A percentile compares a stretch with the other conserved stretches of the same genome.
Evolutionary conservation across 2,113 vertebrate genomes (phyloP).

Genomic region (Hippocampus abdominalis): DNA sequence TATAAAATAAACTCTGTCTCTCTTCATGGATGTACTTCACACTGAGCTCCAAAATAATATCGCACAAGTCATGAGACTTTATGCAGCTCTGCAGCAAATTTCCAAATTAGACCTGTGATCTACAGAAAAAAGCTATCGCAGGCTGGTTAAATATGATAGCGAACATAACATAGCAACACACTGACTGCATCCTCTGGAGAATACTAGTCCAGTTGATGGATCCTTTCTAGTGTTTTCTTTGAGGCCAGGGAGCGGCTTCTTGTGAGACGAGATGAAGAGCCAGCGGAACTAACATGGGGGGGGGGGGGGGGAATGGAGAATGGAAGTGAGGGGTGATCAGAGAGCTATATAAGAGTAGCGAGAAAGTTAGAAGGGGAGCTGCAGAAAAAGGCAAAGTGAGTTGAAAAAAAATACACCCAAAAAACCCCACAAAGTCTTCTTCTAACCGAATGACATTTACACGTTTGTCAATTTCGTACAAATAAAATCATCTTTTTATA

Average conservation of each 20-base stretch:
- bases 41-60: slow-evolving; percentile 18
- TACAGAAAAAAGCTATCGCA: slow-evolving; percentile 56
- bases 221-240: slow-evolving; percentile 56
- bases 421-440: slow-evolving; percentile 27
- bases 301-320: slow-evolving; percentile 16
- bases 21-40: slow-evolving; percentile 8
- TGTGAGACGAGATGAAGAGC: slow-evolving; percentile 55
- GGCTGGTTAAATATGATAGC: slow-evolving; percentile 57
- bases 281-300: slow-evolving; percentile 33
- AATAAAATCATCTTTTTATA: slow-evolving; percentile 8
- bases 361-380: slow-evolving; percentile 18
- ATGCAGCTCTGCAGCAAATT: slow-evolving; percentile 41
- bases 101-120: slow-evolving; percentile 55
- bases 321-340: slow-evolving; percentile 42
- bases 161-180: slow-evolving; percentile 51
- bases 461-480: slow-evolving; percentile 34
- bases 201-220: slow-evolving; percentile 58
- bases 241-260: slow-evolving; percentile 42
- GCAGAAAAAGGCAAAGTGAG: slow-evolving; percentile 21
- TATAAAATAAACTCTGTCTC: slow-evolving; percentile 18
- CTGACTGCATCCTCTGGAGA: slow-evolving; percentile 54
- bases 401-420: neutral
- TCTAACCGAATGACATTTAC: slow-evolving; percentile 30
- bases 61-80: slow-evolving; percentile 30
- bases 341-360: slow-evolving; percentile 14